Conservation (phyloP, 2,797 vertebrate species). For the Sebastes taczanowskii region DNA sequence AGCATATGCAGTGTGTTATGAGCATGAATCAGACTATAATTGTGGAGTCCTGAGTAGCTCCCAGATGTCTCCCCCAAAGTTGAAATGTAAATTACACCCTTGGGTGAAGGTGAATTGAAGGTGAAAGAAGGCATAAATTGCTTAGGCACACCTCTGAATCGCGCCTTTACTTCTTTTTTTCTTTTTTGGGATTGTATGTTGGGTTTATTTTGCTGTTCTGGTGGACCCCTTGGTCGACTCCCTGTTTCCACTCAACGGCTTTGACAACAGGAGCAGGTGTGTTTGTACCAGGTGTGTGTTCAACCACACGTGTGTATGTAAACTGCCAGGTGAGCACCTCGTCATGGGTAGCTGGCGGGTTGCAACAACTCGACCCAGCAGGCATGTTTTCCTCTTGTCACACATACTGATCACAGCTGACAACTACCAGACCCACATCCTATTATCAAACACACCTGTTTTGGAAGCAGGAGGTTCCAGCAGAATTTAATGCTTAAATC, state of each 20-base stretch:
- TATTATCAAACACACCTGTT: slow-evolving; percentile 33
- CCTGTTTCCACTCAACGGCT: slow-evolving; percentile 12
- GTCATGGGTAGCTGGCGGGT: not conserved
- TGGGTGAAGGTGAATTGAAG: slow-evolving; percentile 61
- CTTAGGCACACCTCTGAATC: slow-evolving; percentile 16
- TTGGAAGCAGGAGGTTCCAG: not conserved
- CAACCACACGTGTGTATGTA: not conserved
- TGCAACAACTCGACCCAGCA: slow-evolving; percentile 20
- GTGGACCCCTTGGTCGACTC: not conserved
- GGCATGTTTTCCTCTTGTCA: slow-evolving; percentile 24
- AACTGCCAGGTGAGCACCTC: slow-evolving; percentile 7
- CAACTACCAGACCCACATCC: slow-evolving; percentile 11
- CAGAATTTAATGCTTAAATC: not conserved
- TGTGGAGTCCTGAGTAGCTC: slow-evolving; percentile 52
- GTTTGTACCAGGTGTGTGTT: slow-evolving; percentile 29
- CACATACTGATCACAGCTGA: slow-evolving; percentile 28
- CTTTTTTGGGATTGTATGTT: not conserved
- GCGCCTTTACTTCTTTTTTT: slow-evolving; percentile 1
- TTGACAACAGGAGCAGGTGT: slow-evolving; percentile 23
- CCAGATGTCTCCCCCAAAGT: slow-evolving; percentile 55
- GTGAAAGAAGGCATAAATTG: slow-evolving; percentile 54
- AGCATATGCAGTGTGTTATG: slow-evolving; percentile 42
- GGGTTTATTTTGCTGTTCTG: slow-evolving; percentile 25
- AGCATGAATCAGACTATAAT: slow-evolving; percentile 59
- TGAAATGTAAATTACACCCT: slow-evolving; percentile 70